phyloP scores from a whole-genome alignment of 2,797 vertebrate species.

The Neoniphon sammara region DNA sequence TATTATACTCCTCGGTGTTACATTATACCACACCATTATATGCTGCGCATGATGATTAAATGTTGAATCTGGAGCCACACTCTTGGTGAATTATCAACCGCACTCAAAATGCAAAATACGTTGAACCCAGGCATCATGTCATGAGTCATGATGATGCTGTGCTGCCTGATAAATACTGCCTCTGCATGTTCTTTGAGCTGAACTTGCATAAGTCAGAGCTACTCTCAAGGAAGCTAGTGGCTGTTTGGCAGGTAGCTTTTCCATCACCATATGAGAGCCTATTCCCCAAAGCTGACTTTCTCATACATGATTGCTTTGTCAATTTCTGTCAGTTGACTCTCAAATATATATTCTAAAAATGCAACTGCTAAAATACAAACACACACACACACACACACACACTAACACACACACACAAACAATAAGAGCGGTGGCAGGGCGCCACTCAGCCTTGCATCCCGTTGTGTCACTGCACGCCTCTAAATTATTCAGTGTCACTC shows the following conservation, averaged over 20 bases:
- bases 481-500: conserved; percentile 88
- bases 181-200: conserved; percentile 30
- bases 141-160: conserved; percentile 4
- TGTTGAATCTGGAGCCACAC: too few relatives aligned
- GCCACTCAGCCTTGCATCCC: conserved; percentile 79
- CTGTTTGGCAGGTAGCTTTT: conserved; percentile 31
- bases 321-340: conserved; percentile 65
- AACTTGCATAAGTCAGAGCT: conserved; percentile 35
- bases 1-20: not conserved
- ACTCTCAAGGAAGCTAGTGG: conserved; percentile 37
- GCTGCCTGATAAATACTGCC: conserved; percentile 32
- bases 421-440: conserved; percentile 67
- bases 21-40: too few relatives aligned
- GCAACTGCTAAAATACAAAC: conserved; percentile 30
- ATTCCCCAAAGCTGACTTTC: conserved; percentile 48
- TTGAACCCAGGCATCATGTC: conserved; percentile 20
- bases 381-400: conserved; percentile 30
- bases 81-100: not conserved
- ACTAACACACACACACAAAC: conserved; percentile 60
- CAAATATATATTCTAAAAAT: conserved; percentile 71
- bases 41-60: not conserved
- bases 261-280: conserved; percentile 43
- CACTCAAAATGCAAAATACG: conserved; percentile 17
- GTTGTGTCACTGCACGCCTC: conserved; percentile 82
- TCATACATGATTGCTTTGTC: conserved; percentile 72